phyloP scores from a whole-genome alignment of 2,113 vertebrate genomes.

The Orycteropus afer region DNA sequence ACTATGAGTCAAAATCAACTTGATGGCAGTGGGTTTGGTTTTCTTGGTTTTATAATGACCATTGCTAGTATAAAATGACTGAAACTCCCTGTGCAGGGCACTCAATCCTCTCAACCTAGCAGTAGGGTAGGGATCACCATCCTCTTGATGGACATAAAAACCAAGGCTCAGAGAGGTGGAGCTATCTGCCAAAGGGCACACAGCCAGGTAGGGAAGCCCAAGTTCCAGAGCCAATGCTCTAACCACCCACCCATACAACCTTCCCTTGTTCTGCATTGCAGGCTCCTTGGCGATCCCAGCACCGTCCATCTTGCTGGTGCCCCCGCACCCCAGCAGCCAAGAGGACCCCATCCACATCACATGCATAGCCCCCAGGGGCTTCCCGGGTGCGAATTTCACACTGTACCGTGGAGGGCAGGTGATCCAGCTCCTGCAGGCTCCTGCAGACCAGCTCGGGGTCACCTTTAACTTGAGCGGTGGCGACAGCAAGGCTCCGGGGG shows the following conservation, averaged over 20 bases:
- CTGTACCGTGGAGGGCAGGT: slow-evolving; percentile 52
- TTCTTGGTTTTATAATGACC: too few species aligned
- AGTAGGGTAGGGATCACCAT: too few species aligned
- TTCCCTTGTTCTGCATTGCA: neutral
- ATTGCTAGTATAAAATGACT: neutral
- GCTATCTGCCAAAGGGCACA: neutral
- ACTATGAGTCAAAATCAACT: too few species aligned
- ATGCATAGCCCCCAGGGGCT: slow-evolving; percentile 38
- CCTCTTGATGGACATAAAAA: neutral
- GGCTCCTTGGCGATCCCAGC: slow-evolving; percentile 76
- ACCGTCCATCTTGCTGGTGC: slow-evolving; percentile 55
- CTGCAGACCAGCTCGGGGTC: neutral
- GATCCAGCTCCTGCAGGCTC: slow-evolving; percentile 66
- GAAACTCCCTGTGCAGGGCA: neutral
- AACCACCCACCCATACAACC: too few species aligned
- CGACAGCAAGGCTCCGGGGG: neutral
- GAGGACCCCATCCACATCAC: slow-evolving; percentile 71
- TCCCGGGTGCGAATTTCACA: slow-evolving; percentile 67
- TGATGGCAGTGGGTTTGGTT: too few species aligned
- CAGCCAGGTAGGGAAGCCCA: neutral
- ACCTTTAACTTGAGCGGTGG: slow-evolving; percentile 60
- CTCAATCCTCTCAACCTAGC: neutral
- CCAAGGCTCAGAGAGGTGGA: neutral
- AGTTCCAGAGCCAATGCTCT: neutral
- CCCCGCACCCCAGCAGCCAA: slow-evolving; percentile 65